A percentile compares a stretch with the other conserved stretches of the same genome.
Evolutionary conservation across 2,797 vertebrate genomes (phyloP).

Genomic region (Falco novaeseelandiae): DNA sequence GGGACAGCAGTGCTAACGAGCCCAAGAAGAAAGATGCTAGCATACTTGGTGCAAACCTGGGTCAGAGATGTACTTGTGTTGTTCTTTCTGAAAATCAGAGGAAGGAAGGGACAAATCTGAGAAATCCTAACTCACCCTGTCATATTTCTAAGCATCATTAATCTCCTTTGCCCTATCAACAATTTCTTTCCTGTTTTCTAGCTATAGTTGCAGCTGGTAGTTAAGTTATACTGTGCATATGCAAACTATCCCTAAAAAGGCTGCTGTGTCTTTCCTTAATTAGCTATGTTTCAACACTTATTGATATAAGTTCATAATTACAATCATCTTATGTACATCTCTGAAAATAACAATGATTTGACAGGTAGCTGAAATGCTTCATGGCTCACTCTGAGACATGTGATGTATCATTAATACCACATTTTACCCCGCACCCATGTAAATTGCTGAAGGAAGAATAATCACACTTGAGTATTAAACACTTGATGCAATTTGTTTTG

Average conservation of each 20-base stretch:
- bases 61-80: not conserved
- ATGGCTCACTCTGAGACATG: not conserved
- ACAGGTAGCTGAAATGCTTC: not conserved
- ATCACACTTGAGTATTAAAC: not conserved
- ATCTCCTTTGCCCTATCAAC: not conserved
- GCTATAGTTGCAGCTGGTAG: not conserved
- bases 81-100: not conserved
- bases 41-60: not conserved
- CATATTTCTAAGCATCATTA: not conserved
- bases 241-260: not conserved
- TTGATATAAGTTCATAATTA: not conserved
- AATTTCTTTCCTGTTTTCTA: not conserved
- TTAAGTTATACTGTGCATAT: rapidly evolving
- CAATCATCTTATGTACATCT: not conserved
- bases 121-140: not conserved
- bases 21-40: not conserved
- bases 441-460: not conserved
- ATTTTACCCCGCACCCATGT: not conserved
- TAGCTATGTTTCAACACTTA: not conserved
- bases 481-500: not conserved
- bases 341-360: not conserved
- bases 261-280: not conserved
- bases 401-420: not conserved
- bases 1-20: not conserved
- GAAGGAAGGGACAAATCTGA: not conserved